A percentile compares a stretch with the other conserved stretches of the same genome.
Evolutionary conservation across 1,140 invertebrate genomes (phyloP).

Genomic region (Drosophila seguyi): DNA sequence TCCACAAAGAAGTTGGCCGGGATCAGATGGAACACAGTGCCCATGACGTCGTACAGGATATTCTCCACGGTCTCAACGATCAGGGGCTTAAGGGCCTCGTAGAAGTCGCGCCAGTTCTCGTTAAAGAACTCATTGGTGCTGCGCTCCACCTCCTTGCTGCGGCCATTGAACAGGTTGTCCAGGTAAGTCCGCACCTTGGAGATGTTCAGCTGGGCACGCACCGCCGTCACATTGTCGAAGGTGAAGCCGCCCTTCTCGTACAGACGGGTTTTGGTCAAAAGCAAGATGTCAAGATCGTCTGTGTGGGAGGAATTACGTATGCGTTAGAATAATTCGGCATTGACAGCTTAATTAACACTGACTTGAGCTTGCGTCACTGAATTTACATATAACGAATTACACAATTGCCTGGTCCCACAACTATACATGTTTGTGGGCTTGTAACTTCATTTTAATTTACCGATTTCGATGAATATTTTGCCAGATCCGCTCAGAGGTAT

Average conservation of each 20-base stretch:
- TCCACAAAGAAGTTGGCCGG: slow-evolving; percentile 86
- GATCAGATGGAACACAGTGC: slow-evolving; percentile 88
- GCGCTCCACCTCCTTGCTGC: slow-evolving; percentile 86
- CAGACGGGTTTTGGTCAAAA: slow-evolving; percentile 87
- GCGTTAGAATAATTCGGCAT: slow-evolving; percentile 7
- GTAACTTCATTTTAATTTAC: slow-evolving; percentile 71
- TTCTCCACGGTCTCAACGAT: slow-evolving; percentile 88
- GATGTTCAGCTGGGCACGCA: slow-evolving; percentile 87
- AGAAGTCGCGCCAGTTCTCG: slow-evolving; percentile 89
- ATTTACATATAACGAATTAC: slow-evolving; percentile 6
- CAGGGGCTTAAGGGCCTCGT: slow-evolving; percentile 88
- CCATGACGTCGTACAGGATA: slow-evolving; percentile 87
- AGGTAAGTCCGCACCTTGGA: slow-evolving; percentile 56
- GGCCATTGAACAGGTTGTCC: slow-evolving; percentile 76
- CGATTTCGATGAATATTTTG: slow-evolving; percentile 89
- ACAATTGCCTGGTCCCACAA: not conserved
- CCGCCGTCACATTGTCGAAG: slow-evolving; percentile 88
- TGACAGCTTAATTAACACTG: not conserved
- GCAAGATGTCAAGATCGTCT: slow-evolving; percentile 88
- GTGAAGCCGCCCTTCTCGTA: slow-evolving; percentile 87
- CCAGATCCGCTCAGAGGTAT: slow-evolving; percentile 89
- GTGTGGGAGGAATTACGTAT: slow-evolving; percentile 1
- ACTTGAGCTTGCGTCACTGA: not conserved
- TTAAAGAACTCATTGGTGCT: slow-evolving; percentile 90
- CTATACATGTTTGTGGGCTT: not conserved